phyloP scores from a whole-genome alignment of 1,140 invertebrate species.

The Papilio helenus region DNA sequence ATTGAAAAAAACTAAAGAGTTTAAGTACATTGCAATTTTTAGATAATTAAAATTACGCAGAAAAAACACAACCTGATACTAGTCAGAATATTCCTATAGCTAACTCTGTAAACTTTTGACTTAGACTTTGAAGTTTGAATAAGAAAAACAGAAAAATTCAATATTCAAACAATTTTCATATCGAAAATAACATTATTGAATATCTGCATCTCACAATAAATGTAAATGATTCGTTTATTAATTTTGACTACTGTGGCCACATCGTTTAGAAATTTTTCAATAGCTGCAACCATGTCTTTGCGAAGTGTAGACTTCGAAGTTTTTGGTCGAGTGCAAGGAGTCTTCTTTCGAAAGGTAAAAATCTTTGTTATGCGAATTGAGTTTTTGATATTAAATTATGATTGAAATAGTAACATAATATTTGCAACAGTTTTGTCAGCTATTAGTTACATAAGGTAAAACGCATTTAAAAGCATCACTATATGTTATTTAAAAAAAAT shows the following conservation, averaged over 20 bases:
- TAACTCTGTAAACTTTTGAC: background rate
- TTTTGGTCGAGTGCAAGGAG: conserved; percentile 86
- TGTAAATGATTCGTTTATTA: conserved; percentile 67
- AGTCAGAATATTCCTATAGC: background rate
- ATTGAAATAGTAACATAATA: background rate
- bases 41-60: background rate
- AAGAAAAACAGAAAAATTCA: background rate
- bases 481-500: background rate
- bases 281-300: conserved; percentile 52
- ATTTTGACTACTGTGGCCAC: conserved; percentile 56
- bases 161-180: background rate
- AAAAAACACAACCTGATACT: background rate
- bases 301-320: conserved; percentile 85
- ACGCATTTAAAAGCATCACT: background rate
- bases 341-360: conserved; percentile 86
- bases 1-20: too few relatives aligned
- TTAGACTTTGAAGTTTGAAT: background rate
- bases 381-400: background rate
- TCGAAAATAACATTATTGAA: background rate
- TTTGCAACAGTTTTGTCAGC: background rate
- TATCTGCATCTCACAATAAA: conserved; percentile 20
- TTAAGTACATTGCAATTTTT: too few relatives aligned
- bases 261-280: conserved; percentile 50
- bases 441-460: conserved; percentile 4
- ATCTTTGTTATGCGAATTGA: conserved; percentile 28